Evolutionary conservation across 2,888 invertebrate genomes (phyloP), one percentile per base, ranked within the genome.

Genomic region (Polia nebulosa): DNA sequence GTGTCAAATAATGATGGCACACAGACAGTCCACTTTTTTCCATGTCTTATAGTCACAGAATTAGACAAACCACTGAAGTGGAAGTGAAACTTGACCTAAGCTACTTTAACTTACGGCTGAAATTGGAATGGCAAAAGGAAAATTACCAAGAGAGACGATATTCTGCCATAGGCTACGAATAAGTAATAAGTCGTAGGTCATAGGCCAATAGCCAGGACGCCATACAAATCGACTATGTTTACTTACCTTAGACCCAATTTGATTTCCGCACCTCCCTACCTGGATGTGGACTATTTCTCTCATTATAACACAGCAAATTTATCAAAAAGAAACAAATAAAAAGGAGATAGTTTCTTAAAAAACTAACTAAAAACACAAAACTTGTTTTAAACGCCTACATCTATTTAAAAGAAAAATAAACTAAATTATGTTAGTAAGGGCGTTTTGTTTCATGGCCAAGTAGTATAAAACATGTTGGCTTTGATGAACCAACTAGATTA

Each of bases 261-360:
- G 98, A 96, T 95, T 95, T 4, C 95, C 95, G 53, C 95, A 95
- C 72, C 93, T 88, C 8, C 95, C 95, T 39, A 94, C 97, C 92
- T 98, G 98, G 77, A 98, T 94, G 90, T 98, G 97, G 62, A 98
- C 97, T 84, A 98, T 98, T 96, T 98, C 98, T 92, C 98, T 96
- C 98, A 98, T 98, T 83, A 88, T 66, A 68, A 60, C 45, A 88
- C 88, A 41, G 70, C 65, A 36, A 91, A 92, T 93, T 93, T 92
- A 64, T 64, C 77, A 83, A 85, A 84, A 88, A 88, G 17, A 87
- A 85, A 83, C 61, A 83, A 83, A 84, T 74, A 86, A 85, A 85
- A 68, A 68, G 74, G 77, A 80, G 75, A 68, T 72, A 20, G 75
- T 64, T 85, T 55, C 29, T 49, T 64, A 71, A 76, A 82, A 83